Evolutionary conservation across 2,113 vertebrate species (phyloP), one percentile per base, ranked within the genome.

Genomic region (Lepidothrix coronata): DNA sequence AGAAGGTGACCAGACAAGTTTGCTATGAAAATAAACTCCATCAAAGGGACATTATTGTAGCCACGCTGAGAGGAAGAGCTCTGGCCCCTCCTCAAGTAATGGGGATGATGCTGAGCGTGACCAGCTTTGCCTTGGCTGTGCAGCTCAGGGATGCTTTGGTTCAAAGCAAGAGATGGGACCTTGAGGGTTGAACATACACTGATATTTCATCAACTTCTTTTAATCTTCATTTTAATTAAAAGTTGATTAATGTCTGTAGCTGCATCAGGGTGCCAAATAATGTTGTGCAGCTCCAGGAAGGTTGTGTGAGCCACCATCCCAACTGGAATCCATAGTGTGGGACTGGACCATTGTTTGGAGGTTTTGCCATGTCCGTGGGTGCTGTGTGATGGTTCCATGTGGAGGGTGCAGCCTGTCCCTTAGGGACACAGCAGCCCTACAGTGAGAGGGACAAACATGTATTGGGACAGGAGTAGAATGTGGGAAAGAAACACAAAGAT

Each of bases 1-100:
- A 97, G 96, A 89, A 73, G 72, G 85, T 74, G 71, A 86, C 79
- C 90, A 96, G 93, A 74, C 52, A n/a, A 71, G 83, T 79, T 89
- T 89, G 44, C 66, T 95, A 6, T 76, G 73, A 95, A 97, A 97
- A 97, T 58, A 97, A 97, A 95, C 92, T 77, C 76, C 76, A 81
- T 91, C 88, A 93, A 89, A 96, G 86, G 76, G 51, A 51, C 3
- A 21, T 72, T 94, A 49, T 73, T 77, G 72, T 81, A 18, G 44
- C 65, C 61, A 9, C 24, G 76, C 78, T 62, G 85, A 91, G 95
- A 92, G 96, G 96, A 97, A 97, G 54, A 78, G 92, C 83, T 77
- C 72, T 74, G 61, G 61, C 91, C 65, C 37, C 49, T 94, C 78
- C 92, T 92, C 41, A 54, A 4, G 41, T 33, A 11, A 15, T 10